phyloP scores from a whole-genome alignment of 1,140 invertebrate genomes.

The Adelges cooleyi region DNA sequence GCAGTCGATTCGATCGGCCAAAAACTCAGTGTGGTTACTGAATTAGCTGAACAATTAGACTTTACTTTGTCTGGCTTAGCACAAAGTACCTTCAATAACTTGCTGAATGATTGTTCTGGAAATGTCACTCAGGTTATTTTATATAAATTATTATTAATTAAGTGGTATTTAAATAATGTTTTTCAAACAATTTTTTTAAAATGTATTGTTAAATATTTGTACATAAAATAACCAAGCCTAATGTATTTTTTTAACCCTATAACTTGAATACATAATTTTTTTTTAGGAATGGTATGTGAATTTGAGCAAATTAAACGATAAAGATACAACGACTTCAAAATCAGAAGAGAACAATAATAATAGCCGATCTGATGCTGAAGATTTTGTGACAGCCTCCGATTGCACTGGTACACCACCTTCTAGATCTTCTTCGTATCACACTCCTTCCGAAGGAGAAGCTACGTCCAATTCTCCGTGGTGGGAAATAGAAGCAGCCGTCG shows the following conservation, averaged over 20 bases:
- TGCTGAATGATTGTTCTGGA: not conserved
- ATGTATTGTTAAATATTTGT: too few relatives aligned
- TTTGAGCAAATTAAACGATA: not conserved
- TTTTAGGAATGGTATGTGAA: constrained; percentile 11
- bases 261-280: too few relatives aligned
- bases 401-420: constrained; percentile 51
- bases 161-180: not conserved
- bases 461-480: constrained; percentile 41
- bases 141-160: not conserved
- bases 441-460: constrained; percentile 50
- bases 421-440: constrained; percentile 52
- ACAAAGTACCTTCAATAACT: constrained; percentile 4
- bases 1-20: constrained; percentile 54
- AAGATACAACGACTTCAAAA: not conserved
- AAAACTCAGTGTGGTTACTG: constrained; percentile 50
- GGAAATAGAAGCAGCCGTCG: constrained; percentile 37
- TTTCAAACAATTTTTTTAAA: too few relatives aligned
- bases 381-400: constrained; percentile 57
- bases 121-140: not conserved
- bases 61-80: constrained; percentile 41
- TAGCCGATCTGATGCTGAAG: constrained; percentile 39
- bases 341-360: not conserved
- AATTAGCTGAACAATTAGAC: constrained; percentile 53
- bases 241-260: too few relatives aligned
- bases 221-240: too few relatives aligned